Base-by-base conservation (phyloP, 2,888 invertebrate genomes). In the Agrochola litura region DNA sequence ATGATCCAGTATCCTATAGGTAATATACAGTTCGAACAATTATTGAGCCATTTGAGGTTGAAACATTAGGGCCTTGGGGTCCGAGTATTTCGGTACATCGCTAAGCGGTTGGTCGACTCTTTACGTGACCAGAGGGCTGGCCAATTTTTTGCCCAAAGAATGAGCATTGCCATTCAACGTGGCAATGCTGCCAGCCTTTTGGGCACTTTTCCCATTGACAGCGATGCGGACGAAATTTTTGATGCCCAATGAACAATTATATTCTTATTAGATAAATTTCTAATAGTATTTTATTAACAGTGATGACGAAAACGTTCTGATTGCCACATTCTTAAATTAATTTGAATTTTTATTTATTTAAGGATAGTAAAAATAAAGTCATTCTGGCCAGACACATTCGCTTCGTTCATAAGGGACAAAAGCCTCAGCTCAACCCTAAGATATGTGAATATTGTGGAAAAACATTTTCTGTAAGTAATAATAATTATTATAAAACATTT, bases 381-480 rank as follows among this genome's bases (percentile, higher is more conserved):
- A 16, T n/a, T 37, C 37, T 77, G 70, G 52, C 37, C 6, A 61
- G 69, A 25, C 77, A 77, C 69, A 77, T 79, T 69, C 79, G 79
- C 43, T 43, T 54, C 22, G 43, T 69, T 25, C 77, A 77, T 43
- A 52, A 49, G 43, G 60, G 60, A 14, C 14, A 43, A 22, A 79
- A 70, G 37, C 69, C 69, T 25, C 52, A 54, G 37, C n/a, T 14
- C 2, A 77, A 77, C 25, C 77, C 49, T 8, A 78, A 25, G 25
- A 79, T 77, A 46, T 77, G 77, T 77, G 77, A 77, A 79, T 60
- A 79, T 46, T 77, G 77, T 63, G 77, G 77, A 46, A 77, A 79
- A 70, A 70, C 77, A 12, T 77, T 79, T 63, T n/a, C 43, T 41
- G 77, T 77, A 30, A 77, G 77, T 77, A 46, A 46, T 49, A 2